Evolutionary conservation across 2,888 invertebrate species (phyloP).

Genomic region (Onchidella celtica): DNA sequence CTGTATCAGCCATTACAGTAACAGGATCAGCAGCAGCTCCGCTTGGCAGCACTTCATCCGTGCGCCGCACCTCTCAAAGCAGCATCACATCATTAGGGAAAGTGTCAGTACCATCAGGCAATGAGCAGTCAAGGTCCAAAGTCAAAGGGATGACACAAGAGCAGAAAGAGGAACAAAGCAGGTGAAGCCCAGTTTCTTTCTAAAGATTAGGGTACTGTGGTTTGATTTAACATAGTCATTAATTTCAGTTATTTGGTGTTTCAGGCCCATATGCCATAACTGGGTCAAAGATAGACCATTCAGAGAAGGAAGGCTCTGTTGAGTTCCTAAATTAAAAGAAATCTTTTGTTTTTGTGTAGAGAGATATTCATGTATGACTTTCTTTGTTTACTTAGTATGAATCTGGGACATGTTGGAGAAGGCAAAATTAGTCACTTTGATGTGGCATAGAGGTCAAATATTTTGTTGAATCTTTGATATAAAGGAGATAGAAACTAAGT

Average conservation of each 20-base stretch:
- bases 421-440: too few relatives aligned
- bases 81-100: constrained; percentile 72
- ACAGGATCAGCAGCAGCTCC: neutral
- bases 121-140: constrained; percentile 57
- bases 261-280: neutral
- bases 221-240: neutral
- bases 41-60: constrained; percentile 34
- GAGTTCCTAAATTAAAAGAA: too few relatives aligned
- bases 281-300: neutral
- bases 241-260: neutral
- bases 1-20: neutral
- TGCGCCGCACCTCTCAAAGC: constrained; percentile 19
- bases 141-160: constrained; percentile 71
- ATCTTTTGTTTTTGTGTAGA: too few relatives aligned
- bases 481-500: too few relatives aligned
- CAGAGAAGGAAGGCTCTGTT: too few relatives aligned
- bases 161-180: constrained; percentile 78
- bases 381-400: too few relatives aligned
- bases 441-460: too few relatives aligned
- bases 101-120: constrained; percentile 85
- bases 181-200: too few relatives aligned
- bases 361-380: too few relatives aligned
- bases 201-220: too few relatives aligned
- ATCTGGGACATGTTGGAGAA: too few relatives aligned
- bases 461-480: too few relatives aligned